Conservation (phyloP, 1,140 invertebrate species). For the Yoshiicerus persimilis region DNA sequence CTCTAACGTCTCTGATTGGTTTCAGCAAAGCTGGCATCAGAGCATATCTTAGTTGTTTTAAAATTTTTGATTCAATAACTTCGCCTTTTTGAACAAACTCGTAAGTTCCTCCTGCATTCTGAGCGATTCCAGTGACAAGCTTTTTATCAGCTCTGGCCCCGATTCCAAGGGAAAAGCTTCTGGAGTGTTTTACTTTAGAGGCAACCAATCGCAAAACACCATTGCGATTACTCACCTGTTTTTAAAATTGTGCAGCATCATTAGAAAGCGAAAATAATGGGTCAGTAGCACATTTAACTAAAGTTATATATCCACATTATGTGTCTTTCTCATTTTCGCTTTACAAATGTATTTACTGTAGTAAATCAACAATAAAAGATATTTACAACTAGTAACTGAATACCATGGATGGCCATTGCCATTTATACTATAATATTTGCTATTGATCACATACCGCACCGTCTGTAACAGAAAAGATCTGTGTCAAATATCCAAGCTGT, state of each 20-base stretch:
- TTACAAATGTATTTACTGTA: too few species aligned
- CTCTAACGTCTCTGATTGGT: not conserved
- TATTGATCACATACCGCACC: conserved; percentile 49
- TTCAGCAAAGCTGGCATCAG: conserved; percentile 50
- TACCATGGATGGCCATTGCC: too few species aligned
- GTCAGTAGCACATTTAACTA: too few species aligned
- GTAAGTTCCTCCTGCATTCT: conserved; percentile 51
- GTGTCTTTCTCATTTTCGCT: too few species aligned
- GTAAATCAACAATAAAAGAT: too few species aligned
- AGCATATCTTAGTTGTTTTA: conserved; percentile 51
- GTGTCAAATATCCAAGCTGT: conserved; percentile 50
- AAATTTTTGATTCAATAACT: conserved; percentile 51
- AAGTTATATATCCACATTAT: too few species aligned
- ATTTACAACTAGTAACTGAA: too few species aligned
- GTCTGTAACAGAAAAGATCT: conserved; percentile 55
- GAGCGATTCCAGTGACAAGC: conserved; percentile 53
- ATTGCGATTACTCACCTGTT: not conserved
- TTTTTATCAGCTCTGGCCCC: conserved; percentile 51
- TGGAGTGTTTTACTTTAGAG: conserved; percentile 47
- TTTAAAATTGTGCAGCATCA: too few species aligned
- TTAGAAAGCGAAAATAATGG: too few species aligned
- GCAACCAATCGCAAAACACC: conserved; percentile 50
- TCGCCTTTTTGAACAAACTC: conserved; percentile 52
- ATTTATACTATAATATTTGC: too few species aligned
- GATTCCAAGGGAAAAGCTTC: conserved; percentile 54